A percentile compares a stretch with the other conserved stretches of the same genome.
These are phyloP conservation scores for Morone saxatilis DNA, from an alignment of 2,113 vertebrate species.

Conservation along the genomic window DNA sequence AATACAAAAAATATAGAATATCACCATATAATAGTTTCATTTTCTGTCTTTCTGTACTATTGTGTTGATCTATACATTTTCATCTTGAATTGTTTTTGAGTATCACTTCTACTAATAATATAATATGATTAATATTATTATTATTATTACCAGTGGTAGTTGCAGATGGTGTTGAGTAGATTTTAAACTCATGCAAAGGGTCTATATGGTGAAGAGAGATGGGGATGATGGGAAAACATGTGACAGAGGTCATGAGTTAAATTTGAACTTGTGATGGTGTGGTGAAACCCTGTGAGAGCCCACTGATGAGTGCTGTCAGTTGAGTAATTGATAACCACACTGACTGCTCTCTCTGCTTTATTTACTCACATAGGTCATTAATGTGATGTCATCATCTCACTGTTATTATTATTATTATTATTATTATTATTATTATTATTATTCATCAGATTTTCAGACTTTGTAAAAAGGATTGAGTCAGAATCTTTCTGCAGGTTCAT, in stretches of 20 bases:
- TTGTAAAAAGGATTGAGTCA: neutral
- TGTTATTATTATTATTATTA: too few species aligned
- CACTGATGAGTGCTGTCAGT: slow-evolving; percentile 4
- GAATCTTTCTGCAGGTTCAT: slow-evolving; percentile 27
- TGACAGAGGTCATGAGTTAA: slow-evolving; percentile 46
- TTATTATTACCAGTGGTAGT: too few species aligned
- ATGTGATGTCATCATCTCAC: neutral
- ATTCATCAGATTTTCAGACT: neutral
- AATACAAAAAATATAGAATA: too few species aligned
- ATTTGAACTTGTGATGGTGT: slow-evolving; percentile 54
- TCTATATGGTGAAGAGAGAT: neutral
- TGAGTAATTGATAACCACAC: slow-evolving; percentile 1
- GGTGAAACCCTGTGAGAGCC: slow-evolving; percentile 50
- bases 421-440: too few species aligned
- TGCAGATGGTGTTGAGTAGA: neutral
- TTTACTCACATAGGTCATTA: neutral
- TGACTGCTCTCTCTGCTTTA: neutral
- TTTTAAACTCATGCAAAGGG: neutral
- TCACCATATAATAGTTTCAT: too few species aligned
- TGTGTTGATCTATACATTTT: too few species aligned
- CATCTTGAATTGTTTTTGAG: neutral
- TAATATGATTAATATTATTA: neutral
- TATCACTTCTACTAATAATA: too few species aligned
- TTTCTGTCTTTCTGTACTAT: too few species aligned
- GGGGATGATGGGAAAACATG: slow-evolving; percentile 8